Evolutionary conservation across 2,888 invertebrate genomes (phyloP).

Genomic region (Esperia sulphurella): DNA sequence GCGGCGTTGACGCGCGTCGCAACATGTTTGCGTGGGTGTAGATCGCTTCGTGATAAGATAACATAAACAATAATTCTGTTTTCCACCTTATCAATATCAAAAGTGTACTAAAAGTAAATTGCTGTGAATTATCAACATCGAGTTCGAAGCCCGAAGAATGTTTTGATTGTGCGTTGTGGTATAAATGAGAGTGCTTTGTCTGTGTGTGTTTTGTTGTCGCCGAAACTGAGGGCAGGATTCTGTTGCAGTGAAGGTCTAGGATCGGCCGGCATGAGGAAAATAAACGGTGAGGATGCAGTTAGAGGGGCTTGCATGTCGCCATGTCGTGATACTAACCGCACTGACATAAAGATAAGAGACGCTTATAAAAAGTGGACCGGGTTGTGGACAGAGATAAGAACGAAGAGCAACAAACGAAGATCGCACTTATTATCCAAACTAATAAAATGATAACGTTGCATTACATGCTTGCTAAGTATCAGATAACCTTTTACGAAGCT

Average conservation of each 20-base stretch:
- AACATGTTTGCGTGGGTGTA: slow-evolving; percentile 71
- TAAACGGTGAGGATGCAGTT: slow-evolving; percentile 60
- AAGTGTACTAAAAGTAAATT: slow-evolving; percentile 37
- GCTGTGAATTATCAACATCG: slow-evolving; percentile 30
- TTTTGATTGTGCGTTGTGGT: slow-evolving; percentile 46
- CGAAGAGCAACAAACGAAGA: slow-evolving; percentile 22
- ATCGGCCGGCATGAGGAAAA: slow-evolving; percentile 72
- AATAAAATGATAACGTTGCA: slow-evolving; percentile 16
- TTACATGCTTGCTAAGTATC: slow-evolving; percentile 14
- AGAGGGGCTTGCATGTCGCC: slow-evolving; percentile 19
- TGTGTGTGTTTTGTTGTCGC: slow-evolving; percentile 71
- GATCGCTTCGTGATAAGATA: slow-evolving; percentile 61
- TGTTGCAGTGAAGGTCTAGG: slow-evolving; percentile 67
- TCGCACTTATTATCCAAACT: slow-evolving; percentile 19
- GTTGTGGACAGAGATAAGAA: slow-evolving; percentile 39
- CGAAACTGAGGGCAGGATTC: slow-evolving; percentile 61
- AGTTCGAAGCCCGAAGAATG: slow-evolving; percentile 27
- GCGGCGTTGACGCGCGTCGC: slow-evolving; percentile 76
- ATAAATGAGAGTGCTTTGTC: slow-evolving; percentile 54
- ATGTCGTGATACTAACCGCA: slow-evolving; percentile 14
- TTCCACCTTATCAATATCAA: slow-evolving; percentile 58
- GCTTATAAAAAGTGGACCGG: slow-evolving; percentile 40
- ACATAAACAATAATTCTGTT: slow-evolving; percentile 54
- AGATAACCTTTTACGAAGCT: slow-evolving; percentile 40
- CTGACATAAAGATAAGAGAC: slow-evolving; percentile 33